Base-by-base conservation (phyloP, 2,888 invertebrate species). In the Cryptosula pallasiana region DNA sequence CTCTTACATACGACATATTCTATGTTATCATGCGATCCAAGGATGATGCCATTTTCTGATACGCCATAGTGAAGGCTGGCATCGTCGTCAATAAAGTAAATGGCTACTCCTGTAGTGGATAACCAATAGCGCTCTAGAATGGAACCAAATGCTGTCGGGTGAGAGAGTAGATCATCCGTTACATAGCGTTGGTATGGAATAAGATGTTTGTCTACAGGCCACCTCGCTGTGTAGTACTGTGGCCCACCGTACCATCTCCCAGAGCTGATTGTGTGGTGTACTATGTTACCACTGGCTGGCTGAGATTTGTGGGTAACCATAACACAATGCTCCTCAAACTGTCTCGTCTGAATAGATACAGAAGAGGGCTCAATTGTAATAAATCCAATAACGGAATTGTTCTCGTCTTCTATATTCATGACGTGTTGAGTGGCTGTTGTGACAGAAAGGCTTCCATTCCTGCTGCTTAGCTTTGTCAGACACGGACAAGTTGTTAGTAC, bases 51-150 rank as follows among this genome's bases (percentile, higher is more conserved):
- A 13, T 27, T 32, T 25, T 63, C 3, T 32, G 20, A 20, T 32
- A 32, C 63, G 16, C 63, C 63, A 63, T 63, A 63, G n/a, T 63
- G 27, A 27, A 63, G 63, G 32, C 32, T 32, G 2, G 16, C 29
- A 0, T 89, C 87, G 57, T 87, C 87, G 71, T 89, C 87, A 0
- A 91, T 88, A 78, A 88, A 88, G 78, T 87, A 88, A 69, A 92
- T 83, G 78, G 89, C 90, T 58, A 88, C 86, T 0, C 92, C 92
- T 20, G 85, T 87, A 0, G 91, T 90, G 76, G 89, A 90, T 27
- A 92, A 85, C 91, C 86, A 87, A 73, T 83, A 84, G 9, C 84
- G 86, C 73, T 91, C 91, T 0, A 95, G 84, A 0, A 92, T 92
- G 78, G 93, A 92, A 0, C 94, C 92, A 34, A 32, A 63, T 2